Conservation (phyloP, 2,888 invertebrate species). For the Ochropleura plecta region DNA sequence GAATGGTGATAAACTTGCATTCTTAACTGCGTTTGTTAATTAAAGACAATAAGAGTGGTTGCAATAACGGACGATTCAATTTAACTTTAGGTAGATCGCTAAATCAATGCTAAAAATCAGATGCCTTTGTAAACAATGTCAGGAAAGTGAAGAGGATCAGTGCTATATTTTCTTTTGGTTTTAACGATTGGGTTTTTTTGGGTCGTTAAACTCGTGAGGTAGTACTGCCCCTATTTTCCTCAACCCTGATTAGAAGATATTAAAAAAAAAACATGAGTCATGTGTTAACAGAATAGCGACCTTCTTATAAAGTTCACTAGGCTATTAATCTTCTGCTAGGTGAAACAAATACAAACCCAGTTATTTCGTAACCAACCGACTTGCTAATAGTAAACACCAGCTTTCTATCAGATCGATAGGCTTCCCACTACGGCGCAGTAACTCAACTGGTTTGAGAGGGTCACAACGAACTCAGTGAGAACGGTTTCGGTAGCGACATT, state of each 20-base stretch:
- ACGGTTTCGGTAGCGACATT: conserved; percentile 68
- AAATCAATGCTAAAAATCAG: background rate
- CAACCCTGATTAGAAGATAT: conserved; percentile 36
- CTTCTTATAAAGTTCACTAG: conserved; percentile 42
- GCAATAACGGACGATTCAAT: conserved; percentile 4
- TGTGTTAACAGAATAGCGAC: conserved; percentile 44
- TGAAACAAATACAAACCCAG: conserved; percentile 67
- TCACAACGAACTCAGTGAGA: conserved; percentile 58
- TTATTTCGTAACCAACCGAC: conserved; percentile 71
- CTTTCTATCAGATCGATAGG: conserved; percentile 85
- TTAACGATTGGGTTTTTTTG: conserved; percentile 8
- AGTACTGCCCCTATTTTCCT: conserved; percentile 17
- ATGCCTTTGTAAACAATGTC: conserved; percentile 5
- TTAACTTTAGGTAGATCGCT: background rate
- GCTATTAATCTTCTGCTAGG: conserved; percentile 52
- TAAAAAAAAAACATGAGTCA: conserved; percentile 58
- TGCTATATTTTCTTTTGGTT: background rate
- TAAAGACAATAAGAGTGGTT: conserved; percentile 15
- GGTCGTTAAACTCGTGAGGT: conserved; percentile 4
- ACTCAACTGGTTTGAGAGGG: conserved; percentile 76
- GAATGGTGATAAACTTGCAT: conserved; percentile 31
- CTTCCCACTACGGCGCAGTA: conserved; percentile 85
- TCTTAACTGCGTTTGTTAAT: conserved; percentile 1
- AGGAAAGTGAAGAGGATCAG: conserved; percentile 8
- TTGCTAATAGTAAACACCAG: conserved; percentile 77